Conservation (phyloP, 2,113 vertebrate genomes). For the Empidonax traillii region DNA sequence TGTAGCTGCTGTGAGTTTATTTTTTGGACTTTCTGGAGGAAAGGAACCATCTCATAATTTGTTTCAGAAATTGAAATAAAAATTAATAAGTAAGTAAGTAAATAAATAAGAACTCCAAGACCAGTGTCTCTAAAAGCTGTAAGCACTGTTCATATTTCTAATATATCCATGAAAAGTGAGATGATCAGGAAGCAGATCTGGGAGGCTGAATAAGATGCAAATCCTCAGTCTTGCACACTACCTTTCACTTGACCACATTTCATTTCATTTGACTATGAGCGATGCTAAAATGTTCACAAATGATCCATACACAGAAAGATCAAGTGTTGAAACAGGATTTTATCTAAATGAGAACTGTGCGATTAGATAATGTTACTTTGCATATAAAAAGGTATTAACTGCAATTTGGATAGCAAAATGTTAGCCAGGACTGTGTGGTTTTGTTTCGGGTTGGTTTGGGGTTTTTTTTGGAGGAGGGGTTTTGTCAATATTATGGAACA, state of each 20-base stretch:
- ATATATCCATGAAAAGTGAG: not conserved
- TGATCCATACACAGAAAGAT: not conserved
- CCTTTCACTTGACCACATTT: not conserved
- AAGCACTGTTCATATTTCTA: not conserved
- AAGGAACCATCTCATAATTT: not conserved
- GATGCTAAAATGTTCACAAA: not conserved
- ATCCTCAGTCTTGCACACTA: not conserved
- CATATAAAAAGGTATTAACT: not conserved
- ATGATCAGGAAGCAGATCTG: not conserved
- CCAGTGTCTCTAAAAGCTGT: fast-evolving
- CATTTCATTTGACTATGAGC: not conserved
- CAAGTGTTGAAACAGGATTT: not conserved
- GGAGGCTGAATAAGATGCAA: not conserved
- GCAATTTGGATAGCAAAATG: not conserved
- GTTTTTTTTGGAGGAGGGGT: fast-evolving
- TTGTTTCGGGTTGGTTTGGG: too few species aligned
- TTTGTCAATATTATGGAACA: not conserved
- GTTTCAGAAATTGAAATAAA: not conserved
- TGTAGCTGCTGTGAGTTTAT: not conserved
- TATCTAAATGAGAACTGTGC: not conserved
- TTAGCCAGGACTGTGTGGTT: not conserved
- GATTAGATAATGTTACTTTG: not conserved
- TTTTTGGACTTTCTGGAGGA: not conserved
- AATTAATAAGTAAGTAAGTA: not conserved
- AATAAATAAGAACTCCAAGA: not conserved